These are phyloP conservation scores for Aspiorhynchus laticeps DNA, from an alignment of 2,113 vertebrate species.

Conservation along the genomic window DNA sequence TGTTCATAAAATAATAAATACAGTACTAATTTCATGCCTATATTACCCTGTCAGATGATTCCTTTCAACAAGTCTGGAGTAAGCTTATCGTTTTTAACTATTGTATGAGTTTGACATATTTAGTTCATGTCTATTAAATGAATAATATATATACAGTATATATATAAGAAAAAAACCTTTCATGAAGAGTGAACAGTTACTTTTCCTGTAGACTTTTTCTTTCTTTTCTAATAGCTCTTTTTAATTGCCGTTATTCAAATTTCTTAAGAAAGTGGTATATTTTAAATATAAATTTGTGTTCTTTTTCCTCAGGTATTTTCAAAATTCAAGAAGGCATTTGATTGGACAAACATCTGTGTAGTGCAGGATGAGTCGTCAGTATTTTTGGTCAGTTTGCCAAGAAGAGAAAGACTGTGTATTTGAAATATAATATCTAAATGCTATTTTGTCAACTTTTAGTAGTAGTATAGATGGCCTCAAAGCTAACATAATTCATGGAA, in stretches of 20 bases:
- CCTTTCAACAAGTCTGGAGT: background rate
- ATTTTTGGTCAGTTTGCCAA: background rate
- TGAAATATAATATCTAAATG: background rate
- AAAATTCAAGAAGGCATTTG: background rate
- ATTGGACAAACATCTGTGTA: background rate
- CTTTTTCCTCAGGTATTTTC: background rate
- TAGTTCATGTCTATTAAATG: background rate
- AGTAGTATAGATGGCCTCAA: background rate
- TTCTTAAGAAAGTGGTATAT: background rate
- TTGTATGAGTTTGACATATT: background rate
- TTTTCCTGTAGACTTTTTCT: background rate
- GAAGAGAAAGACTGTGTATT: background rate
- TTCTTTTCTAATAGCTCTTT: background rate
- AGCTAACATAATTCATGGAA: background rate
- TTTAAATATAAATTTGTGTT: background rate
- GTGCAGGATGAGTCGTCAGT: background rate
- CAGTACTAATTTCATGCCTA: background rate
- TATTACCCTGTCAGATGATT: background rate
- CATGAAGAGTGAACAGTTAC: background rate
- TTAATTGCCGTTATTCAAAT: background rate
- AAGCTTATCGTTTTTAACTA: background rate
- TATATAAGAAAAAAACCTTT: no score
- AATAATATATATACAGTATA: background rate
- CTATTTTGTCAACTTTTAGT: background rate
- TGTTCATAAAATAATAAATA: background rate